Evolutionary conservation across 1,140 invertebrate species (phyloP), one percentile per base, ranked within the genome.

Genomic region (Trachymyrmex septentrionalis): DNA sequence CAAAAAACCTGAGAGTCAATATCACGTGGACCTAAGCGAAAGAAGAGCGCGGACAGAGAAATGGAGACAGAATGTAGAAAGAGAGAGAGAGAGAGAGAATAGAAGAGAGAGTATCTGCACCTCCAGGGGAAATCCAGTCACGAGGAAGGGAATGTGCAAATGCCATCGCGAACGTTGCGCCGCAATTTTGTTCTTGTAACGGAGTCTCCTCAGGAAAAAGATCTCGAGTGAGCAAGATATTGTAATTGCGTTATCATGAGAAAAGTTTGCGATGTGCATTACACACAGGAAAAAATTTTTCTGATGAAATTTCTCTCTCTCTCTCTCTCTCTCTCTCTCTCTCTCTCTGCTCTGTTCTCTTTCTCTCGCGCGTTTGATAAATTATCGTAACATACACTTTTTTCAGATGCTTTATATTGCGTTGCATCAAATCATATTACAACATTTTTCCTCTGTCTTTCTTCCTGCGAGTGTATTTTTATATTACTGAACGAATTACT

Each of bases 101-200:
- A 10, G 12, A 16, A 19, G 34, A 73, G 19, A 27, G 7, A 63
- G 27, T 3, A 59, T 66, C 53, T 55, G 77, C 19, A 55, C 24
- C 57, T 57, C 59, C 87, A 30, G 72, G 69, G 66, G 86, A 88
- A 84, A 84, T 84, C 55, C 69, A 75, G 80, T 84, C 80, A 84
- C 55, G 80, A 75, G 80, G 69, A 75, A 75, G 69, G 80, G 80
- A 84, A 84, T 84, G 80, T 84, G 67, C 80, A 82, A 82, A 82
- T 82, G 80, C 80, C 69, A 84, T 84, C 69, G 80, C 55, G 69
- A 69, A 71, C 78, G 78, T 30, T 24, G 69, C 61, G 69, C 80
- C 72, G 80, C 80, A 84, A 84, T 84, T 84, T 84, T 59, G 80
- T 84, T 84, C 80, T 84, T 84, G 80, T n/a, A 61, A 27, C 55